phyloP scores from a whole-genome alignment of 2,113 vertebrate species.

The Leptobrachium leishanense region DNA sequence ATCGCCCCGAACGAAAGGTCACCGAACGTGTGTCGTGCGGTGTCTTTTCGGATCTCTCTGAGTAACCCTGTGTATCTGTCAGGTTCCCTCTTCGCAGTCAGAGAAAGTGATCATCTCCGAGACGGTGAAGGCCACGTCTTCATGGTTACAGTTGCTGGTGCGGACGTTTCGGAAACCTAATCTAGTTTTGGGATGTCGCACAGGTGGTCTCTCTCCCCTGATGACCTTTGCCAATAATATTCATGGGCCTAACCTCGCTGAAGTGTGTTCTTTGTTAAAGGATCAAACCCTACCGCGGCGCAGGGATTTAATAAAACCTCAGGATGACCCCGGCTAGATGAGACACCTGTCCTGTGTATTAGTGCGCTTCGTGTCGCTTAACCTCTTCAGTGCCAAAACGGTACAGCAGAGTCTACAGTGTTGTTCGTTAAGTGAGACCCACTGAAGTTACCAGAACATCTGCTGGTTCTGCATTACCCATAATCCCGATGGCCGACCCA shows the following conservation, averaged over 20 bases:
- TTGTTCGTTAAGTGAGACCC: too few species aligned
- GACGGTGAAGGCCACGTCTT: neutral
- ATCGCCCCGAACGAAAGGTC: too few species aligned
- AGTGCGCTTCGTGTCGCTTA: neutral
- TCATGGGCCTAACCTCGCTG: conserved; percentile 16
- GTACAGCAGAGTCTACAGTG: too few species aligned
- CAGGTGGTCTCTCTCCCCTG: conserved; percentile 38
- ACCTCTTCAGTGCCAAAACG: too few species aligned
- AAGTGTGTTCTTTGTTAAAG: conserved; percentile 42
- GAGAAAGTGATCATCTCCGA: too few species aligned
- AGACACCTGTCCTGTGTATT: conserved; percentile 21
- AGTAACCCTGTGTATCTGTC: too few species aligned
- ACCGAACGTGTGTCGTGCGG: too few species aligned
- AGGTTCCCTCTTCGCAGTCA: too few species aligned
- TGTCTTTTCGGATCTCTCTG: too few species aligned
- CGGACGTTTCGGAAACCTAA: conserved; percentile 27
- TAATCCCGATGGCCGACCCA: too few species aligned
- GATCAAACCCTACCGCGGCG: conserved; percentile 27
- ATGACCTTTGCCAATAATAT: conserved; percentile 32
- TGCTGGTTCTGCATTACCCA: too few species aligned
- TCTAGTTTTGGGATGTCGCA: neutral
- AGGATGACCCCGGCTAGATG: conserved; percentile 11
- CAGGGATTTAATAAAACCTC: conserved; percentile 33
- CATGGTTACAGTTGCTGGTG: conserved; percentile 16
- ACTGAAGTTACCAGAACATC: too few species aligned